Percentiles rank a stretch among this genome's conserved stretches.
phyloP scores from a whole-genome alignment of 2,888 invertebrate genomes.

The Auanema sp. region DNA sequence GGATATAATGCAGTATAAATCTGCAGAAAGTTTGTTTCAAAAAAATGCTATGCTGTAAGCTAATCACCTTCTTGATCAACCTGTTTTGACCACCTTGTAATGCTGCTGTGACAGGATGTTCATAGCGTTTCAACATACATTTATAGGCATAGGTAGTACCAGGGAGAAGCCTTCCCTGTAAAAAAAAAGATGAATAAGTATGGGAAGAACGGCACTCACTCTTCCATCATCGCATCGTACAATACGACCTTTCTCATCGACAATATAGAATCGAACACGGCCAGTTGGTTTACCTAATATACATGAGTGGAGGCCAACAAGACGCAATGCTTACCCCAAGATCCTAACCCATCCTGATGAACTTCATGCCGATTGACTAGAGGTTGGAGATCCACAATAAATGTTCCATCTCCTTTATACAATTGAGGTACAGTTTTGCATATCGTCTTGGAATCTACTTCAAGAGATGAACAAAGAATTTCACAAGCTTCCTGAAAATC shows the following conservation, averaged over 20 bases:
- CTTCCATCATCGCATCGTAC: constrained; percentile 32
- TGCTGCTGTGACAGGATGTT: constrained; percentile 17
- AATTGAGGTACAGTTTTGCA: constrained; percentile 30
- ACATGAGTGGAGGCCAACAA: neutral
- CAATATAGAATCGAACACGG: constrained; percentile 28
- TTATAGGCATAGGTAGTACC: constrained; percentile 14
- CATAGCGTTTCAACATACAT: constrained; percentile 24
- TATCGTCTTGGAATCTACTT: constrained; percentile 26
- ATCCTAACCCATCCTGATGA: constrained; percentile 24
- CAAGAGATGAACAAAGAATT: constrained; percentile 26
- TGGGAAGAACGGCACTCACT: neutral
- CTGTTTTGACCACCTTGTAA: constrained; percentile 12
- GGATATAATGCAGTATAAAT: constrained; percentile 29
- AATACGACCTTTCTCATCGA: constrained; percentile 18
- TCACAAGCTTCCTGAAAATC: constrained; percentile 37
- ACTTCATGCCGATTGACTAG: constrained; percentile 13
- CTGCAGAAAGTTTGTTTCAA: constrained; percentile 15
- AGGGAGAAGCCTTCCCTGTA: constrained; percentile 10
- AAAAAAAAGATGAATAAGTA: neutral
- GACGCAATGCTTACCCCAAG: constrained; percentile 28
- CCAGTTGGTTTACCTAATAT: constrained; percentile 32
- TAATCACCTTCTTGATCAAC: constrained; percentile 23
- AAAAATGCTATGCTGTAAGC: neutral
- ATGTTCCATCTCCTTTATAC: constrained; percentile 39
- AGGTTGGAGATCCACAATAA: constrained; percentile 23